Evolutionary conservation across 2,797 vertebrate species (phyloP).

Genomic region (Dendrocincla tyrannina): DNA sequence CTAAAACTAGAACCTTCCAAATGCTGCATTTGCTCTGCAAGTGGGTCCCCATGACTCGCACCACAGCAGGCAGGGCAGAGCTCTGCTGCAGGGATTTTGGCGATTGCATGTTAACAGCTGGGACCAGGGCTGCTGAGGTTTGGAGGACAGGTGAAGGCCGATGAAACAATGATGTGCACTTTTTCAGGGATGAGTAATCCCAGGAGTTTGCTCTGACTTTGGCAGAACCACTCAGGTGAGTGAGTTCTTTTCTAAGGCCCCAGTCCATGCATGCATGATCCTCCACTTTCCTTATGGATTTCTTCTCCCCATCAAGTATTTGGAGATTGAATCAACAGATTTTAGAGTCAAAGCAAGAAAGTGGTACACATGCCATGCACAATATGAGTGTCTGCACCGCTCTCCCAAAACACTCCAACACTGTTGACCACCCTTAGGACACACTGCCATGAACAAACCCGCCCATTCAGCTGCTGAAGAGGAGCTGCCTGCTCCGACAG

Average conservation of each 20-base stretch:
- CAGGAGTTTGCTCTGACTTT: background rate
- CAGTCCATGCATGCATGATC: accelerated
- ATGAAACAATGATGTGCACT: background rate
- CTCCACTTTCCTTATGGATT: background rate
- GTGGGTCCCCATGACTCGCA: background rate
- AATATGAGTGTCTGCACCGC: accelerated
- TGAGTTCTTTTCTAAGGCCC: background rate
- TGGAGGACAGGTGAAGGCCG: background rate
- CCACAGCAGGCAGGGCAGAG: background rate
- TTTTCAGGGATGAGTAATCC: background rate
- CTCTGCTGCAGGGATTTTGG: background rate
- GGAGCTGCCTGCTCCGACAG: background rate
- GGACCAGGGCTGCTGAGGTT: background rate
- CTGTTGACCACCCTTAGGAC: background rate
- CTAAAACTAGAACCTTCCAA: background rate
- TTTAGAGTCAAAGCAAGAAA: background rate
- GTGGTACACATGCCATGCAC: background rate
- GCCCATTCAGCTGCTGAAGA: background rate
- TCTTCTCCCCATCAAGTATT: background rate
- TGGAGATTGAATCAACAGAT: background rate
- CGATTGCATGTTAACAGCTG: background rate
- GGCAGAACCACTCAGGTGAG: background rate
- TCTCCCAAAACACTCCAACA: background rate
- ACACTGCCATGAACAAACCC: accelerated
- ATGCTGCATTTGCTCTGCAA: background rate